These are phyloP conservation scores for Pseudomyrmex gracilis DNA, from an alignment of 1,140 invertebrate genomes.

Conservation along the genomic window DNA sequence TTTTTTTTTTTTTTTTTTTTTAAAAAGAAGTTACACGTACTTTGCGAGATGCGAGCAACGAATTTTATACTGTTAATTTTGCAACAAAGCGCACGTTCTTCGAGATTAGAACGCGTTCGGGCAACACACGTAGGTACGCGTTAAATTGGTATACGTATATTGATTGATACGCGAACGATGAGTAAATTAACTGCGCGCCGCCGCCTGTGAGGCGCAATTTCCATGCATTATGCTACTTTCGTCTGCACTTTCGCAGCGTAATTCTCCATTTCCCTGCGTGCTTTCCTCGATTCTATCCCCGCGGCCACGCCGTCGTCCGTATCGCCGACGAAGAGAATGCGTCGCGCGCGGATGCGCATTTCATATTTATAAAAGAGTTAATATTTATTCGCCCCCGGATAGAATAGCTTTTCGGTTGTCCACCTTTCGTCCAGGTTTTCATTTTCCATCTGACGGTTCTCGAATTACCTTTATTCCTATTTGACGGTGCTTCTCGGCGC, in stretches of 20 bases:
- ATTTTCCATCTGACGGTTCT: conserved; percentile 36
- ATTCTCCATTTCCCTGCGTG: conserved; percentile 35
- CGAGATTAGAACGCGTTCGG: background rate
- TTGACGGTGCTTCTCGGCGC: conserved; percentile 23
- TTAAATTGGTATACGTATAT: conserved; percentile 13
- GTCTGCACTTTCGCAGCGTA: conserved; percentile 24
- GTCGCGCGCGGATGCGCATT: conserved; percentile 43
- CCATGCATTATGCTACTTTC: conserved; percentile 44
- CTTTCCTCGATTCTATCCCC: conserved; percentile 11
- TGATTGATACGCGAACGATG: conserved; percentile 1
- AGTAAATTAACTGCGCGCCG: conserved; percentile 30
- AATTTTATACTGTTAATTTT: background rate
- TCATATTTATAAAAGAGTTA: conserved; percentile 73
- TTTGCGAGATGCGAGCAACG: background rate
- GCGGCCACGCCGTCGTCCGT: conserved; percentile 25
- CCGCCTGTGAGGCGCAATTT: conserved; percentile 13
- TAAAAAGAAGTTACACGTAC: background rate
- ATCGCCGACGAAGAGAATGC: conserved; percentile 51
- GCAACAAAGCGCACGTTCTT: background rate
- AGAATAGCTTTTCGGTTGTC: conserved; percentile 60
- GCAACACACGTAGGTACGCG: background rate
- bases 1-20: background rate
- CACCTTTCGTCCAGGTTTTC: conserved; percentile 40
- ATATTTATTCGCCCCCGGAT: conserved; percentile 62
- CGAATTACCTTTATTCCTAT: conserved; percentile 40